A percentile compares a stretch with the other conserved stretches of the same genome.
phyloP scores from a whole-genome alignment of 1,140 invertebrate species.

The Drosophila ironensis region DNA sequence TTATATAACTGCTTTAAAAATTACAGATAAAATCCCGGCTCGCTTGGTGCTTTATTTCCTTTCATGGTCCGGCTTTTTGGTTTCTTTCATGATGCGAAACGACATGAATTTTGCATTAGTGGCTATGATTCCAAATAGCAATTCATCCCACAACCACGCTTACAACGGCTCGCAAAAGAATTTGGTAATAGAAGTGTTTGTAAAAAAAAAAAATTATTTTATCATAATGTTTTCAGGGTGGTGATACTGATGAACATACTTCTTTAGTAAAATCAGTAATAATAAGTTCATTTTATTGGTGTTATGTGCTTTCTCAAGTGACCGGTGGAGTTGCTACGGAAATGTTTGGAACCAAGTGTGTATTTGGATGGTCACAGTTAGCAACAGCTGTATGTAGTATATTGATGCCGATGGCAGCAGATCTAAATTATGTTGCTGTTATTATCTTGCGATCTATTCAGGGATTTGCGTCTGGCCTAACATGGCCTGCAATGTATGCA shows the following conservation, averaged over 20 bases:
- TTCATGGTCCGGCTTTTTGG: slow-evolving; percentile 88
- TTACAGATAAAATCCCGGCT: slow-evolving; percentile 83
- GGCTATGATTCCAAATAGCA: slow-evolving; percentile 83
- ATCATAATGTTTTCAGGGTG: slow-evolving; percentile 32
- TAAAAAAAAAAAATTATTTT: background rate
- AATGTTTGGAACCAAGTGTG: slow-evolving; percentile 89
- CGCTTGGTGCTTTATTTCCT: slow-evolving; percentile 87
- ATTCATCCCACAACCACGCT: slow-evolving; percentile 26
- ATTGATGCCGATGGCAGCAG: slow-evolving; percentile 85
- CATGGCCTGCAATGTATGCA: slow-evolving; percentile 93
- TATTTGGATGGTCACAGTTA: slow-evolving; percentile 89
- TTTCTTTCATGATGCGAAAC: slow-evolving; percentile 90
- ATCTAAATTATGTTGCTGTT: slow-evolving; percentile 85
- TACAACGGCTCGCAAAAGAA: slow-evolving; percentile 18
- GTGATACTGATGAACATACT: slow-evolving; percentile 83
- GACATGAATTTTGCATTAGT: slow-evolving; percentile 89
- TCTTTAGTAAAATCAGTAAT: slow-evolving; percentile 85
- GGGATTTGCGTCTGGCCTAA: slow-evolving; percentile 89
- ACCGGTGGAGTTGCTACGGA: slow-evolving; percentile 89
- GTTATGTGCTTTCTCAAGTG: slow-evolving; percentile 88
- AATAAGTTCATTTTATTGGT: slow-evolving; percentile 88
- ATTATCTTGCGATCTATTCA: slow-evolving; percentile 86
- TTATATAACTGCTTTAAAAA: background rate
- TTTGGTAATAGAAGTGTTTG: slow-evolving; percentile 36
- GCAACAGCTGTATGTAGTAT: slow-evolving; percentile 87